Evolutionary conservation across 2,797 vertebrate species (phyloP), one percentile per base, ranked within the genome.

Genomic region (Helicolenus hilgendorfi): DNA sequence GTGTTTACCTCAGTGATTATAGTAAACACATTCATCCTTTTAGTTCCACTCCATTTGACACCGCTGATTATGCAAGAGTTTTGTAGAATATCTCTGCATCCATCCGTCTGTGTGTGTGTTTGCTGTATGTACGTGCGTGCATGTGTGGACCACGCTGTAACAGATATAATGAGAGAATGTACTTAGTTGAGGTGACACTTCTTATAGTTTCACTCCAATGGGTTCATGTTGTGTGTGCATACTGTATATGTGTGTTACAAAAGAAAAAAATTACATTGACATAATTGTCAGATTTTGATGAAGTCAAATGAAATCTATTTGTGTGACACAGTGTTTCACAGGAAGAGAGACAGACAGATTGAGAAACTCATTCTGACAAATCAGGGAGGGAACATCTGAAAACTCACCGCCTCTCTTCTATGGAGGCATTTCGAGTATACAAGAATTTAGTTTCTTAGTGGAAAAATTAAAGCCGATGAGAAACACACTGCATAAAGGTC

Each of bases 21-120:
- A 78, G 79, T 79, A 81, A 86, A 91, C 83, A 89, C 74, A 79
- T 83, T 89, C 81, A 91, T 88, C 77, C 70, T 81, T 82, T 90
- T 80, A 78, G 83, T 88, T 89, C 71, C 81, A 64, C 35, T 79
- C 59, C 62, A 84, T 89, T 89, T 70, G 63, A 74, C 59, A 29
- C 45, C 74, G 79, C 79, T 86, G 74, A 88, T 89, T 65, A 87
- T 84, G 45, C 62, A 79, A 83, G 10, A 14, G 69, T 38, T 68
- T 29, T 68, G 2, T 26, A 20, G 20, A 62, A 27, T 14, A 72
- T 64, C 22, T 77, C n/a, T 5, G n/a, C 49, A 29, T 27, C 58
- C 15, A 72, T 45, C 11, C 2, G 2, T 31, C 18, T 73, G 45
- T 53, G 45, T 41, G 38, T 69, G 36, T 38, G 18, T 55, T 18